These are phyloP conservation scores for Beroe forskalii DNA, from an alignment of 37 sponge, comb jelly and placozoan genomes.

Conservation along the genomic window DNA sequence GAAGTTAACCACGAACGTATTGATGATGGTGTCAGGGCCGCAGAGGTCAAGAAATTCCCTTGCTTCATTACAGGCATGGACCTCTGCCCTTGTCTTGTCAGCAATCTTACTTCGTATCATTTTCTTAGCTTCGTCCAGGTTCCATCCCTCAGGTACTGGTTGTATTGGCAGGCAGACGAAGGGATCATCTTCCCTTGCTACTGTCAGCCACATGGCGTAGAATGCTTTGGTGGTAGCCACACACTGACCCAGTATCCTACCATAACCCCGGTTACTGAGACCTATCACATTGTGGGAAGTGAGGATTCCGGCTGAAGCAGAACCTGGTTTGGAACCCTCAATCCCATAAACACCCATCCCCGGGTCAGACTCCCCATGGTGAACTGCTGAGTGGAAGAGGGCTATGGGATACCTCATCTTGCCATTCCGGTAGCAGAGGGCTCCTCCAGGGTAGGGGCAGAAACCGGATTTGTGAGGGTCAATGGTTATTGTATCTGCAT, in stretches of 20 bases:
- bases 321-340: slow-evolving; percentile 64
- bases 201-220: slow-evolving; percentile 38
- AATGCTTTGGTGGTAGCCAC: slow-evolving; percentile 13
- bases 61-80: not conserved
- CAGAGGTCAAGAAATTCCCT: not conserved
- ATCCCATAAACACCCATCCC: slow-evolving; percentile 37
- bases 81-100: slow-evolving; percentile 36
- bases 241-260: slow-evolving; percentile 52
- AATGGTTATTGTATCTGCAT: slow-evolving; percentile 45
- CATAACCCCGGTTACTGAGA: slow-evolving; percentile 44
- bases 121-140: not conserved
- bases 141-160: not conserved
- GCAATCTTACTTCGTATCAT: slow-evolving; percentile 18
- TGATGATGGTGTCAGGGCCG: slow-evolving; percentile 58
- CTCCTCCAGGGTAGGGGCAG: slow-evolving; percentile 62
- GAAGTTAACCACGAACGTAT: slow-evolving; percentile 54
- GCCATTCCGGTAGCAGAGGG: slow-evolving; percentile 51
- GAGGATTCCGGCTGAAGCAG: slow-evolving; percentile 23
- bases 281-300: slow-evolving; percentile 15
- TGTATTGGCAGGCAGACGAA: slow-evolving; percentile 1
- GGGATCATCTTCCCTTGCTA: slow-evolving; percentile 35
- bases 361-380: slow-evolving; percentile 17
- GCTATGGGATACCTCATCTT: slow-evolving; percentile 13
- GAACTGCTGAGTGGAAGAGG: not conserved
- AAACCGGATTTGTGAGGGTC: slow-evolving; percentile 65